phyloP scores from a whole-genome alignment of 2,888 invertebrate species.

The Trichacis sp. region DNA sequence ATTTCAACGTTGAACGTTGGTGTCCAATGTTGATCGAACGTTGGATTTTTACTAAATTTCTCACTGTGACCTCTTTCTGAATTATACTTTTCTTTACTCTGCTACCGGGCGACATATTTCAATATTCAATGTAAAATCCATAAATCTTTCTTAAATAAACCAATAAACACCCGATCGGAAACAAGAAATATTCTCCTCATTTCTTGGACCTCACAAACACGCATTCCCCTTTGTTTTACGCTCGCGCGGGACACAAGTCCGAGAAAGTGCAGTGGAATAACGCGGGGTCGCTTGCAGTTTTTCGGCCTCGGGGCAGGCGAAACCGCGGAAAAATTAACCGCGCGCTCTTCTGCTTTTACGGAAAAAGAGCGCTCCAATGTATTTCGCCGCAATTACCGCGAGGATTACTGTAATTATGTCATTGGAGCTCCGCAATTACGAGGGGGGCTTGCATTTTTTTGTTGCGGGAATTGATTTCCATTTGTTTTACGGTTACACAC shows the following conservation, averaged over 20 bases:
- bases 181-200: too few relatives aligned
- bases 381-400: background rate
- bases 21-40: too few relatives aligned
- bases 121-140: conserved; percentile 23
- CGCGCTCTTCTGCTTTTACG: background rate
- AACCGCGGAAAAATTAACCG: background rate
- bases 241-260: background rate
- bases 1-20: too few relatives aligned
- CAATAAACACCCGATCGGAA: too few relatives aligned
- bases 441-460: background rate
- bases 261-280: background rate
- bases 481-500: too few relatives aligned
- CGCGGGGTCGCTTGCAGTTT: background rate
- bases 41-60: too few relatives aligned
- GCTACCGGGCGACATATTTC: too few relatives aligned
- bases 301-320: background rate
- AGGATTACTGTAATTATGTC: background rate
- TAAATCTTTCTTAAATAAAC: background rate
- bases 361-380: background rate
- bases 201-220: conserved; percentile 28
- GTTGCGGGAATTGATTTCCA: background rate
- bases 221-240: conserved; percentile 19
- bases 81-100: too few relatives aligned
- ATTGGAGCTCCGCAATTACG: background rate
- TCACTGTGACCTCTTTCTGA: too few relatives aligned